Evolutionary conservation across 1,140 invertebrate genomes (phyloP), one percentile per base, ranked within the genome.

Genomic region (Trachelipus rathkii): DNA sequence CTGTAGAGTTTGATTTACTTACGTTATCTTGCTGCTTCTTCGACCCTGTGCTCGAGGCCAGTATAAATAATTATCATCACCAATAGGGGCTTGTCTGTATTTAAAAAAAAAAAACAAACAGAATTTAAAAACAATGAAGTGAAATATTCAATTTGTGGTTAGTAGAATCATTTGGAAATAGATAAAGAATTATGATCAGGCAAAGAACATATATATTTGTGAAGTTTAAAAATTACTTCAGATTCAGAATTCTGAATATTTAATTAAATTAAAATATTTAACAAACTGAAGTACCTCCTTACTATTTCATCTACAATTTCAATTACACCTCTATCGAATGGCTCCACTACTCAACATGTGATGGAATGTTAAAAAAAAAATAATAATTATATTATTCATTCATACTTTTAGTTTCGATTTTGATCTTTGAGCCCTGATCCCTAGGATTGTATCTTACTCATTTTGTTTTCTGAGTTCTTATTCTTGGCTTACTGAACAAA

Each of bases 71-170:
- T 94, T 94, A 84, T 94, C 92, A 83, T 94, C 92, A 75, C 92
- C 93, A 80, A 95, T 94, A 9, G 93, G 93, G 70, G 92, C 92
- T 88, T 93, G 91, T 81, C 91, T 92, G 83, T n/a, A n/a, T n/a
- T n/a, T n/a, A n/a, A 0, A 86, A 87, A 81, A 83, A 82, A 81
- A 76, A 81, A 82, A 70, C 81, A 82, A 45, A 74, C 44, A 24
- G 24, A 11, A 60, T n/a, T n/a, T n/a, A n/a, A n/a, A n/a, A n/a
- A n/a, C n/a, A 60, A 1, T 19, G 50, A 60, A 3, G 21, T 13
- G 0, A 24, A 2, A 15, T 2, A 44, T 24, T n/a, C 3, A 24
- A 66, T 66, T 66, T n/a, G n/a, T 66, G n/a, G 60, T 66, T 66
- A 5, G 7, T 19, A 23, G 7, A 19, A 66, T 19, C 0, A 66